Conservation (phyloP, 1,140 invertebrate genomes). For the Berghia stephanieae region DNA sequence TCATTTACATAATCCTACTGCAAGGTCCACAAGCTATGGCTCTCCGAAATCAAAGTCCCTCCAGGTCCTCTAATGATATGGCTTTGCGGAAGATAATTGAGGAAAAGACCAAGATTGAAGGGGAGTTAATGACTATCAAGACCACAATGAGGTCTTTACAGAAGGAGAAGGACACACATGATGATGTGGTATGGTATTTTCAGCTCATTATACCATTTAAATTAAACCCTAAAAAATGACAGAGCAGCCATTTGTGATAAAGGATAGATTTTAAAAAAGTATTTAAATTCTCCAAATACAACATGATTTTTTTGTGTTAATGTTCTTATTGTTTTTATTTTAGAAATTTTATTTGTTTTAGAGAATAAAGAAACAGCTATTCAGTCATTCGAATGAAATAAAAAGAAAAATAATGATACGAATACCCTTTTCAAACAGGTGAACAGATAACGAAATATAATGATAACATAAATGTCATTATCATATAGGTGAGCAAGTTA, state of each 20-base stretch:
- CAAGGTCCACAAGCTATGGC: conserved; percentile 13
- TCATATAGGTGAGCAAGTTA: conserved; percentile 40
- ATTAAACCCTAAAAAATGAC: too few species aligned
- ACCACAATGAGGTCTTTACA: conserved; percentile 43
- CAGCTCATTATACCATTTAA: background rate
- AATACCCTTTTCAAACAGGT: too few species aligned
- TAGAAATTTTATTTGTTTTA: too few species aligned
- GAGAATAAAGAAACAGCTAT: too few species aligned
- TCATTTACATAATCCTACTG: background rate
- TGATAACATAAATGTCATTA: background rate
- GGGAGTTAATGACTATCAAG: conserved; percentile 50
- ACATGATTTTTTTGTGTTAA: too few species aligned
- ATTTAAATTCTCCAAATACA: too few species aligned
- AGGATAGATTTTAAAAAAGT: too few species aligned
- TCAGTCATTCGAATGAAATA: too few species aligned
- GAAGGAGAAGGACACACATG: conserved; percentile 47
- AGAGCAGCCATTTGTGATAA: too few species aligned
- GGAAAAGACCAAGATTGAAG: conserved; percentile 61
- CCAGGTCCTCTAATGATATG: conserved; percentile 50
- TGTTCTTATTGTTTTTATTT: too few species aligned
- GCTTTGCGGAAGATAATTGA: conserved; percentile 57
- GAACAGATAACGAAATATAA: background rate
- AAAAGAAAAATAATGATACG: too few species aligned
- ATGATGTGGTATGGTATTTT: conserved; percentile 43
- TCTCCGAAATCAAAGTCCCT: conserved; percentile 37